Conservation (phyloP, 2,113 vertebrate species). For the Butorides virescens region DNA sequence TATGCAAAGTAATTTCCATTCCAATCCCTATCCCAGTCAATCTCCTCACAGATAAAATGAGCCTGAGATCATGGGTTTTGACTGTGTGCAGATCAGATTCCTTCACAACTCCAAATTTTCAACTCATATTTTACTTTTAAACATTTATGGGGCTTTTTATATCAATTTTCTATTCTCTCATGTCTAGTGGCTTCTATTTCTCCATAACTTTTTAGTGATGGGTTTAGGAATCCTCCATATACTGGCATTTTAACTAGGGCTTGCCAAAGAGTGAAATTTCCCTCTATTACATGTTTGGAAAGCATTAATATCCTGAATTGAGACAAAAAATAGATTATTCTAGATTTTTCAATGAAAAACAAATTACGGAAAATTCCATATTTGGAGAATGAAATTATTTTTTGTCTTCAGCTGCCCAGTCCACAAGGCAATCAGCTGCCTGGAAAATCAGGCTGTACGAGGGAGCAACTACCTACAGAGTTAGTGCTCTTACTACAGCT, state of each 20-base stretch:
- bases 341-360: not conserved
- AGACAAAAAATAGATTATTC: not conserved
- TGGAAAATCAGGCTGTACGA: not conserved
- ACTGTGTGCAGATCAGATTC: not conserved
- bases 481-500: not conserved
- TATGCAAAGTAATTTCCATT: not conserved
- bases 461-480: not conserved
- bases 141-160: rapidly evolving
- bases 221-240: not conserved
- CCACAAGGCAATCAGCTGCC: not conserved
- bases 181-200: not conserved
- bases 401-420: not conserved
- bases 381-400: not conserved
- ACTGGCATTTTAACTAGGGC: not conserved
- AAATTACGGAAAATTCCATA: not conserved
- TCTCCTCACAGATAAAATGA: not conserved
- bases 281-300: not conserved
- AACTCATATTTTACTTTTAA: not conserved
- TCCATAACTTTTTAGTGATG: not conserved
- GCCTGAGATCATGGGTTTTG: not conserved
- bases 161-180: not conserved
- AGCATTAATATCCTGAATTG: not conserved
- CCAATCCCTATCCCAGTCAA: not conserved
- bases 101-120: not conserved
- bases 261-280: not conserved